These are phyloP conservation scores for Gryllus longicercus DNA, from an alignment of 2,888 invertebrate genomes.

Conservation along the genomic window DNA sequence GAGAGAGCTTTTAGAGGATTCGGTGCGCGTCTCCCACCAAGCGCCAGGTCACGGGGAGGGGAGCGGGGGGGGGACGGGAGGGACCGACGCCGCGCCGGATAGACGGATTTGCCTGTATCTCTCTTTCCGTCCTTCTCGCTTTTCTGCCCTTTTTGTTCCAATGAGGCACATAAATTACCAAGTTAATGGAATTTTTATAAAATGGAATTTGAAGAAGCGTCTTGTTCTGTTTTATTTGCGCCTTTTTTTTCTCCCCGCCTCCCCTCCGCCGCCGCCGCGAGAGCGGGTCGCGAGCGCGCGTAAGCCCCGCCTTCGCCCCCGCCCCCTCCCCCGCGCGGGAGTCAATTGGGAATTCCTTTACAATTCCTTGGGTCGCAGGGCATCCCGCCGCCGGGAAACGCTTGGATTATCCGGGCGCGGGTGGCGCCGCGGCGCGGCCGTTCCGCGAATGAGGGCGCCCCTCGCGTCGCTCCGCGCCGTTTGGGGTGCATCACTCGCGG, in stretches of 20 bases:
- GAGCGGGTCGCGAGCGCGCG: neutral
- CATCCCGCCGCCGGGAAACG: too few species aligned
- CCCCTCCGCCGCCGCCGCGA: neutral
- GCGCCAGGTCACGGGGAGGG: neutral
- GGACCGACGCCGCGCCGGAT: neutral
- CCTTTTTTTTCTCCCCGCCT: conserved; percentile 25
- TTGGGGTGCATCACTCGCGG: too few species aligned
- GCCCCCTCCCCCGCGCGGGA: neutral
- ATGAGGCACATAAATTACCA: conserved; percentile 40
- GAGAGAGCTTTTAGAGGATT: conserved; percentile 11
- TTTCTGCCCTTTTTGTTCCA: conserved; percentile 35
- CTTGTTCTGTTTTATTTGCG: conserved; percentile 22
- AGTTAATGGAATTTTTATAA: conserved; percentile 40
- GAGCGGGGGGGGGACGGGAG: neutral
- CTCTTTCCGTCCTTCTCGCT: conserved; percentile 1
- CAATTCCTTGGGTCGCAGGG: neutral
- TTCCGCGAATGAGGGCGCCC: too few species aligned
- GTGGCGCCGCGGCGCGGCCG: too few species aligned
- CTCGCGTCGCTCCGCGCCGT: too few species aligned
- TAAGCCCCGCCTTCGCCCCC: neutral
- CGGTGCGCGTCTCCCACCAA: neutral
- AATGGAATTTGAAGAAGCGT: conserved; percentile 38
- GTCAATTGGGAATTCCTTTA: conserved; percentile 17
- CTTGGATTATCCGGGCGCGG: too few species aligned
- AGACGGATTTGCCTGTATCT: conserved; percentile 10